These are phyloP conservation scores for Melanogrammus aeglefinus DNA, from an alignment of 2,797 vertebrate species.

Conservation along the genomic window DNA sequence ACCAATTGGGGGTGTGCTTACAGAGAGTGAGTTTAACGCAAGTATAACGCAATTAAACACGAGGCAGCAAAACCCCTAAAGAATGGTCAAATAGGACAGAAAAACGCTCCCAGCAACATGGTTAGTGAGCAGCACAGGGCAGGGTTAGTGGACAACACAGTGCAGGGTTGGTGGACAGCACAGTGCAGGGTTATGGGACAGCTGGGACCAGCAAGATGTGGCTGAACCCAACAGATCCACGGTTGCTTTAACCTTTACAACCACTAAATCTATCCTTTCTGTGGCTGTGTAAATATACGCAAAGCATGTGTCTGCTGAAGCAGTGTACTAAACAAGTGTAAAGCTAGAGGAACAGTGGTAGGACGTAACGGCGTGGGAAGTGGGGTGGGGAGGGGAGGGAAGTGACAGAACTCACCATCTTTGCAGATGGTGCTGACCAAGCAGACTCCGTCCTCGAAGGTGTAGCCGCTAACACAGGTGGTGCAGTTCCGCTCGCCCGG, in stretches of 20 bases:
- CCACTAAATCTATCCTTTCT: neutral
- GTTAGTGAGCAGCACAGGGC: neutral
- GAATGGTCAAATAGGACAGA: neutral
- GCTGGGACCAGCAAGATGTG: neutral
- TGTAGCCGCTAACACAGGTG: slow-evolving; percentile 88
- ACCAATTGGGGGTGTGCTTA: neutral
- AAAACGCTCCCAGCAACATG: neutral
- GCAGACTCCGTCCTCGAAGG: slow-evolving; percentile 88
- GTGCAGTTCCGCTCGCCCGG: slow-evolving; percentile 93
- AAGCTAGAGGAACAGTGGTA: neutral
- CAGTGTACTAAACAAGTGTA: slow-evolving; percentile 6
- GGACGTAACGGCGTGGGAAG: neutral
- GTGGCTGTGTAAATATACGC: neutral
- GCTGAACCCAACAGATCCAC: neutral
- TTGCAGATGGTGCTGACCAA: slow-evolving; percentile 95
- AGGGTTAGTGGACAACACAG: neutral
- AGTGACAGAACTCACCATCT: slow-evolving; percentile 87
- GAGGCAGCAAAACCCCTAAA: neutral
- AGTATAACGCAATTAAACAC: neutral
- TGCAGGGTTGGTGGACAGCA: neutral
- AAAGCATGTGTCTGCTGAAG: neutral
- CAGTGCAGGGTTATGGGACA: neutral
- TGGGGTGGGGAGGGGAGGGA: slow-evolving; percentile 40
- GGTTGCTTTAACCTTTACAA: neutral
- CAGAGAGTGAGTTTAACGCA: neutral